These are phyloP conservation scores for Bambusicola thoracicus DNA, from an alignment of 2,113 vertebrate genomes.

Conservation along the genomic window DNA sequence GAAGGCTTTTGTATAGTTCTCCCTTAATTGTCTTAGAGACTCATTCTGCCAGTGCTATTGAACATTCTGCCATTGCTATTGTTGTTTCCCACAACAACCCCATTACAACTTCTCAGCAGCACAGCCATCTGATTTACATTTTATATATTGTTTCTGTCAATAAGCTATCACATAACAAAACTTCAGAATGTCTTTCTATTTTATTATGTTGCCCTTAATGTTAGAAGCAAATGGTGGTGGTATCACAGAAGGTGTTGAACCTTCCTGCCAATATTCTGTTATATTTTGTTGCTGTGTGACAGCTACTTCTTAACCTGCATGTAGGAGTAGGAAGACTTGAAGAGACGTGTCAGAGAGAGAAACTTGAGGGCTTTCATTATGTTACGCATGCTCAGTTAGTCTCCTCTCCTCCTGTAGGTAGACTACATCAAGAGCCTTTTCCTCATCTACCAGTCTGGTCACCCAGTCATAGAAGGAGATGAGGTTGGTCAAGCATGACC, in stretches of 20 bases:
- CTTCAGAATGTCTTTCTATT: background rate
- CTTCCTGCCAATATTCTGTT: no score
- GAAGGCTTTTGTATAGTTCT: background rate
- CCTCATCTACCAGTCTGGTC: no score
- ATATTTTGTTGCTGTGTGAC: no score
- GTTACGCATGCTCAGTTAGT: background rate
- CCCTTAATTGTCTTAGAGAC: background rate
- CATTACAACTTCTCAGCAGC: background rate
- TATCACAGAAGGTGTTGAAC: no score
- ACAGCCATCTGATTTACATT: background rate
- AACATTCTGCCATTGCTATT: background rate
- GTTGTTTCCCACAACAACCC: background rate
- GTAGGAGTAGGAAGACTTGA: slow-evolving; percentile 9
- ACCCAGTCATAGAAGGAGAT: no score
- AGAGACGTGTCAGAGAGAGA: slow-evolving; percentile 27
- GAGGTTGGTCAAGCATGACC: no score
- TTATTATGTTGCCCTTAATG: no score
- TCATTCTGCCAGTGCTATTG: background rate
- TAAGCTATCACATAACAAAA: background rate
- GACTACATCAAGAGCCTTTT: no score
- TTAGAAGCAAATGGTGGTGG: no score
- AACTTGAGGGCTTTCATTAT: slow-evolving; percentile 36
- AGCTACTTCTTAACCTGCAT: slow-evolving; percentile 19
- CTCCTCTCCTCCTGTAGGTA: no score
- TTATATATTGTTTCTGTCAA: background rate